These are phyloP conservation scores for Eulacestoma nigropectus DNA, from an alignment of 2,113 vertebrate species.

Conservation along the genomic window DNA sequence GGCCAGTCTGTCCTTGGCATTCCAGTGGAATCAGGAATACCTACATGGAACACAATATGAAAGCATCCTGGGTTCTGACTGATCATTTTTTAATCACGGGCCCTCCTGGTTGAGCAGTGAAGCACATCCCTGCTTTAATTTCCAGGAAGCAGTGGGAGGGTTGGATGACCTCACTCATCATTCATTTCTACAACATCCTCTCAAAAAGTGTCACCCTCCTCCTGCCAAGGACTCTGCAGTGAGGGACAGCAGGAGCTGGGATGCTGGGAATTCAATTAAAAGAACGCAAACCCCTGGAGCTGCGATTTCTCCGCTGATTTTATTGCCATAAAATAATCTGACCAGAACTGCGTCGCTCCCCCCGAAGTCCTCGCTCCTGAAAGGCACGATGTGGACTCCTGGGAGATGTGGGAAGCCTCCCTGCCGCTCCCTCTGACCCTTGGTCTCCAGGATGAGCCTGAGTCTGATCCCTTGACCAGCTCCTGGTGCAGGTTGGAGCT, in stretches of 20 bases:
- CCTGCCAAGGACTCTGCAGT: neutral
- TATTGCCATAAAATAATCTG: neutral
- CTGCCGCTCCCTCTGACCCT: neutral
- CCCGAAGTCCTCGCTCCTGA: neutral
- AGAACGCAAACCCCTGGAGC: constrained; percentile 6
- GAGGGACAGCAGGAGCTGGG: neutral
- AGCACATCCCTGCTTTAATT: constrained; percentile 1
- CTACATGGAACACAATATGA: neutral
- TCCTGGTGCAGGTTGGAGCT: neutral
- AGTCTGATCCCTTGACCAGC: neutral
- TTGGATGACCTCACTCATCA: constrained; percentile 13
- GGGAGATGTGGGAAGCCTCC: neutral
- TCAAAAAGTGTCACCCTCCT: neutral
- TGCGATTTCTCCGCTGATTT: neutral
- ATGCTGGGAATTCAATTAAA: constrained; percentile 28
- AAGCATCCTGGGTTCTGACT: neutral
- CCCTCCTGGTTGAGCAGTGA: neutral
- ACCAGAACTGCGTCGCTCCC: neutral
- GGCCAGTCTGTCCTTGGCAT: neutral
- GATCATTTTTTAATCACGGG: neutral
- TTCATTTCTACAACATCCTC: constrained; percentile 21
- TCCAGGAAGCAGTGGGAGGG: constrained; percentile 39
- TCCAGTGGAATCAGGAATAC: neutral
- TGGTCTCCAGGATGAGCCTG: neutral
- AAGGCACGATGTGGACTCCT: neutral